Evolutionary conservation across 2,113 vertebrate species (phyloP), one percentile per base, ranked within the genome.

Genomic region (Pelodiscus sinensis): DNA sequence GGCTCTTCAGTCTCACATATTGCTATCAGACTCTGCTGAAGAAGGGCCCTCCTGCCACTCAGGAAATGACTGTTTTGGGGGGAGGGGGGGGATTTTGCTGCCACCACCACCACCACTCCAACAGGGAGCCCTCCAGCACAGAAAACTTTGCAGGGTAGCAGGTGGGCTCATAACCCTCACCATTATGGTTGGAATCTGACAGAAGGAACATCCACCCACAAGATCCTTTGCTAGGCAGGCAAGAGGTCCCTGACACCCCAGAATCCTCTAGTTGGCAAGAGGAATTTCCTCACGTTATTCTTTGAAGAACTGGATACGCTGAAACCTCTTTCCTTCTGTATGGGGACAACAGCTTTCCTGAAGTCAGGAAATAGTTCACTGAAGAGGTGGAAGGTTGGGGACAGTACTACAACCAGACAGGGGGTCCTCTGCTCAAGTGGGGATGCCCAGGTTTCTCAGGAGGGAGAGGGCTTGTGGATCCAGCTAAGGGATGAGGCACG

Each of bases 81-180:
- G 21, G 44, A n/a, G 44, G 6, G 44, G 44, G n/a, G 77, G 5
- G 29, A 19, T 55, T 80, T 92, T 71, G 22, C 35, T 10, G 2
- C 19, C 14, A 81, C 19, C 14, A 81, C 0, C 6, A 12, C 79
- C 35, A 57, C 11, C 14, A 71, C 5, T 3, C 16, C 86, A 38
- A 8, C 29, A 85, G 62, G 77, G 90, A 68, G 8, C 73, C 25
- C 15, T 54, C 18, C 13, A 81, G 0, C 2, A 60, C 6, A 77
- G 57, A 91, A 90, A 1, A 86, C 52, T 19, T 0, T 1, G 58
- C 6, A 27, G 15, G 0, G 0, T n/a, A 57, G 60, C 3, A 79
- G 65, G 38, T 52, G 77, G 29, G 38, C 22, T 27, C 7, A 2
- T 27, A 75, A 78, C 11, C 12, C 50, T 27, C 14, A 6, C 8